Base-by-base conservation (phyloP, 2,888 invertebrate species). In the Junonia oenone region DNA sequence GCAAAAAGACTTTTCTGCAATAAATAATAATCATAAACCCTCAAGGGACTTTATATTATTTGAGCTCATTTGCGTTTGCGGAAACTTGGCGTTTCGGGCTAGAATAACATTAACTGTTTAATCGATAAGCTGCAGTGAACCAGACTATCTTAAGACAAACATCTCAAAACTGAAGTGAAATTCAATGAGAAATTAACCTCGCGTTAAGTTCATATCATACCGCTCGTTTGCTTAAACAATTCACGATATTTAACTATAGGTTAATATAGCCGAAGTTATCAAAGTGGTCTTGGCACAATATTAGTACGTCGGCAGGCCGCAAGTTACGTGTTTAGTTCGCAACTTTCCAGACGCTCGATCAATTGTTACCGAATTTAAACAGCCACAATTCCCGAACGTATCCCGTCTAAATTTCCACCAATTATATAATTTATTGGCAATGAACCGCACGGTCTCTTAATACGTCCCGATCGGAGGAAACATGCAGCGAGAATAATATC, bases 331-430 rank as follows among this genome's bases (percentile, higher is more conserved):
- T 68, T 69, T 66, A 69, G 67, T 66, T 68, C 52, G 17, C 51
- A 81, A 81, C 75, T 81, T 80, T 73, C 72, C 79, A 81, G 80
- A 81, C 80, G 63, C 65, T 69, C 65, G 69, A 70, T 75, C 69
- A 68, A 72, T 68, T 68, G 70, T 68, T 68, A 62, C 65, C 60
- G 64, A 67, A 70, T 71, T 68, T 63, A 63, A 62, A 56, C 58
- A 59, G 59, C 67, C 62, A 51, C 63, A 62, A 62, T 62, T 61
- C 63, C 63, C 56, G 45, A 35, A 51, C 55, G 61, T 61, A 59
- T 63, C 53, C 56, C 61, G 63, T 65, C 57, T 58, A 61, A 63
- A 63, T 61, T 63, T 57, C 59, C 54, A 59, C 60, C 60, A 62
- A 65, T 59, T 61, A 58, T 62, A 61, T 63, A 61, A 65, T 63